Evolutionary conservation across 2,113 vertebrate genomes (phyloP), one percentile per base, ranked within the genome.

Genomic region (Notarius quadriscutis): DNA sequence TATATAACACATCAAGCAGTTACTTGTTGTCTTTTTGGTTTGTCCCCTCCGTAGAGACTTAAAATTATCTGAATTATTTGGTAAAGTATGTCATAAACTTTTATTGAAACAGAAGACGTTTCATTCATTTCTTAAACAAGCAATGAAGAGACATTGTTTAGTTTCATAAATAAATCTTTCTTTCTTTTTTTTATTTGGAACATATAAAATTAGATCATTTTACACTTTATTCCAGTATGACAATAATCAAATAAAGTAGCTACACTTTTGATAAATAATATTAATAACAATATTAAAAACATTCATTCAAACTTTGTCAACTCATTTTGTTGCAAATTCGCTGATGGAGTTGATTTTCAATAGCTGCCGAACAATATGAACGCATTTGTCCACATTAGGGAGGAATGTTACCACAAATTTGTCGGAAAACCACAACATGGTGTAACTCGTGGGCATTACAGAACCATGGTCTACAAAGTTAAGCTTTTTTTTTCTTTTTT

Each of bases 171-270:
- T 99, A 99, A 99, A 96, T 96, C 96, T 93, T 96, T 96, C 41
- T 95, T 72, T 79, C 55, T 65, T 65, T 74, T 65, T 74, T 95
- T 96, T 97, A 96, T 97, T 97, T 96, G 95, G 94, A 96, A 97
- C 97, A 98, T 98, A 99, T 98, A 98, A 99, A 99, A 99, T 99
- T 98, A 99, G 96, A 99, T 97, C 97, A 96, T 97, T 87, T 98
- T 98, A 99, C 97, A 98, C 96, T 97, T 98, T 97, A 99, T 98
- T 99, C 97, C 97, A 99, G 97, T 98, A 99, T 98, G 96, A 98
- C 95, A 94, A 95, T 93, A 94, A 95, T 92, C 95, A 95, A 93
- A 97, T 96, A 96, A 94, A 95, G 95, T 96, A 97, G 96, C 97
- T 98, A 99, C 97, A 97, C 94, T 96, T 91, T 96, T 85, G 97